Evolutionary conservation across 2,888 invertebrate genomes (phyloP).

Genomic region (Nomada hirtipes): DNA sequence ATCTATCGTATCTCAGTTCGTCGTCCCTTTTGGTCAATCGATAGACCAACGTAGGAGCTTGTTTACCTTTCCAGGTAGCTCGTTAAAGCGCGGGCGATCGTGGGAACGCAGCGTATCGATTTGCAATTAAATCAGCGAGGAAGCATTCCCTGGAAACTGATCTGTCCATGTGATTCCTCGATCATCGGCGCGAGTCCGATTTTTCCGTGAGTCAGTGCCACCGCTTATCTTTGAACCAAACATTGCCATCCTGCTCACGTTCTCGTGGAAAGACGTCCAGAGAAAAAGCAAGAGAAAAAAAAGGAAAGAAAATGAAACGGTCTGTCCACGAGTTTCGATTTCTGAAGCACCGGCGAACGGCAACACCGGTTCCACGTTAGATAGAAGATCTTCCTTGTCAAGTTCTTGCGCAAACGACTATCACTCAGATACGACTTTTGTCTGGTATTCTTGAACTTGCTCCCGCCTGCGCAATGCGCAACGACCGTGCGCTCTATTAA

Average conservation of each 20-base stretch:
- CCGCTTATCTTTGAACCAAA: neutral
- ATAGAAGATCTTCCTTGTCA: constrained; percentile 29
- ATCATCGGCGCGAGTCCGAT: constrained; percentile 24
- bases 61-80: neutral
- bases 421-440: constrained; percentile 34
- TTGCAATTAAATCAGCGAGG: constrained; percentile 19
- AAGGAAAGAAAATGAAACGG: constrained; percentile 22
- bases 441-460: neutral
- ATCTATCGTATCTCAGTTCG: too few species aligned
- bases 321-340: constrained; percentile 47
- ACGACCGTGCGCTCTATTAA: neutral
- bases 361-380: constrained; percentile 40
- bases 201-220: constrained; percentile 6
- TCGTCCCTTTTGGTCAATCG: neutral
- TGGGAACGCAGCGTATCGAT: constrained; percentile 12
- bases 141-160: constrained; percentile 7
- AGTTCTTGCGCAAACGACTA: constrained; percentile 55
- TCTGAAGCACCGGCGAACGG: constrained; percentile 33
- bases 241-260: constrained; percentile 36
- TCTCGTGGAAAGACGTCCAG: constrained; percentile 2
- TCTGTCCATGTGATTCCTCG: neutral
- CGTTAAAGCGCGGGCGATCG: constrained; percentile 1
- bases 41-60: neutral
- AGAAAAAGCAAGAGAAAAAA: neutral
- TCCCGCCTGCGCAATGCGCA: neutral